phyloP scores from a whole-genome alignment of 2,113 vertebrate genomes.

The Sebastes fasciatus region DNA sequence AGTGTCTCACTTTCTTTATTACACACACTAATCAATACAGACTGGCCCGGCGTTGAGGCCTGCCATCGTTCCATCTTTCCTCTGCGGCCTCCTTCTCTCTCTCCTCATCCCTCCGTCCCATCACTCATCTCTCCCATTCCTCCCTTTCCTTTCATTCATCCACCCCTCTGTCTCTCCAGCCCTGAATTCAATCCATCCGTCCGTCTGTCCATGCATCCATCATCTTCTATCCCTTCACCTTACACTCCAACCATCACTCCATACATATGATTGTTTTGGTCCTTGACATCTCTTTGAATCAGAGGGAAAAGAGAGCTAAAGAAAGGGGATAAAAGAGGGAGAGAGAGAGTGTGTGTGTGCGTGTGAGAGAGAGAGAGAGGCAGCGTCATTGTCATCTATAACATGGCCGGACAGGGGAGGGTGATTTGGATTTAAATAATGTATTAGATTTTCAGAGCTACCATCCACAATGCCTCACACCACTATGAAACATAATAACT shows the following conservation, averaged over 20 bases:
- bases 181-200: background rate
- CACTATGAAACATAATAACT: slow-evolving; percentile 68
- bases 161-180: background rate
- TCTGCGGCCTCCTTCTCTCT: slow-evolving; percentile 35
- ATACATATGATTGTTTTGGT: slow-evolving; percentile 44
- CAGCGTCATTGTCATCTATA: slow-evolving; percentile 76
- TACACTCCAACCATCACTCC: slow-evolving; percentile 11
- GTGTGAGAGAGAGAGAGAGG: slow-evolving; percentile 4
- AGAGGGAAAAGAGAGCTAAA: background rate
- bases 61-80: slow-evolving; percentile 58
- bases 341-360: background rate
- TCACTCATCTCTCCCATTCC: slow-evolving; percentile 34
- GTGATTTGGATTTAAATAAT: slow-evolving; percentile 82
- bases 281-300: slow-evolving; percentile 47
- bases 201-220: slow-evolving; percentile 25
- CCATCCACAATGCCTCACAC: slow-evolving; percentile 72
- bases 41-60: slow-evolving; percentile 57
- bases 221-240: slow-evolving; percentile 9
- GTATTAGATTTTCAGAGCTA: slow-evolving; percentile 74
- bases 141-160: slow-evolving; percentile 7
- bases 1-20: slow-evolving; percentile 77
- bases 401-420: slow-evolving; percentile 71
- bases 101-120: background rate
- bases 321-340: background rate
- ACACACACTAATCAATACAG: slow-evolving; percentile 77